Conservation (phyloP, 1,140 invertebrate species). For the Cherax destructor region DNA sequence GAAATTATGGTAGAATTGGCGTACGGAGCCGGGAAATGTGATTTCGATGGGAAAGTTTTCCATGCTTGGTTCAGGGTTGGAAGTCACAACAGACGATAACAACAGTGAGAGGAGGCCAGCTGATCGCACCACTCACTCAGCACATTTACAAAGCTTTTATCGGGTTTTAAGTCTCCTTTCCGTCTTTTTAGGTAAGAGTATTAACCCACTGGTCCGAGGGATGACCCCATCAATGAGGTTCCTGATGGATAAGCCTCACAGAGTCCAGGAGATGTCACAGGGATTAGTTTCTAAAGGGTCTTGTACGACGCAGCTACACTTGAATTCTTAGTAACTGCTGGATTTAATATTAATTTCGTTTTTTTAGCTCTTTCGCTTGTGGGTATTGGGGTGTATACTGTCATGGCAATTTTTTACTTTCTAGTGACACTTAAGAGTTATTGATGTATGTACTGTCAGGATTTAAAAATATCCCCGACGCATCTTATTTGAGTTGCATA, state of each 20-base stretch:
- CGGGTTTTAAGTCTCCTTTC: not conserved
- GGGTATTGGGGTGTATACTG: too few species aligned
- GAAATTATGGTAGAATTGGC: not conserved
- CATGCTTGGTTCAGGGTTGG: not conserved
- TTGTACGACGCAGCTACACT: not conserved
- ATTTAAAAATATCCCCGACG: too few species aligned
- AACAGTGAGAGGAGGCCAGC: not conserved
- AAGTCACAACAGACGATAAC: not conserved
- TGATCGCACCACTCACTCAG: not conserved
- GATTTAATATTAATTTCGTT: not conserved
- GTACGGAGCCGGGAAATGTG: not conserved
- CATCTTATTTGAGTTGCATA: too few species aligned
- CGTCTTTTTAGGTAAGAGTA: not conserved
- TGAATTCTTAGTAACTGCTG: not conserved
- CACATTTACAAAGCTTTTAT: constrained; percentile 17
- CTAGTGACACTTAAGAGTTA: too few species aligned
- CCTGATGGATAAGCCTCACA: not conserved
- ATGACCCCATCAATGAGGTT: not conserved
- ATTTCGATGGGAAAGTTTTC: not conserved
- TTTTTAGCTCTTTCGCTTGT: not conserved
- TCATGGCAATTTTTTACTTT: too few species aligned
- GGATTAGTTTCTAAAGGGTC: not conserved
- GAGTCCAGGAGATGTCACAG: not conserved
- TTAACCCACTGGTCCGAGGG: not conserved
- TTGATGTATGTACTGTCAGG: not conserved